These are phyloP conservation scores for Sthenelais limicola DNA, from an alignment of 2,888 invertebrate species.

Conservation along the genomic window DNA sequence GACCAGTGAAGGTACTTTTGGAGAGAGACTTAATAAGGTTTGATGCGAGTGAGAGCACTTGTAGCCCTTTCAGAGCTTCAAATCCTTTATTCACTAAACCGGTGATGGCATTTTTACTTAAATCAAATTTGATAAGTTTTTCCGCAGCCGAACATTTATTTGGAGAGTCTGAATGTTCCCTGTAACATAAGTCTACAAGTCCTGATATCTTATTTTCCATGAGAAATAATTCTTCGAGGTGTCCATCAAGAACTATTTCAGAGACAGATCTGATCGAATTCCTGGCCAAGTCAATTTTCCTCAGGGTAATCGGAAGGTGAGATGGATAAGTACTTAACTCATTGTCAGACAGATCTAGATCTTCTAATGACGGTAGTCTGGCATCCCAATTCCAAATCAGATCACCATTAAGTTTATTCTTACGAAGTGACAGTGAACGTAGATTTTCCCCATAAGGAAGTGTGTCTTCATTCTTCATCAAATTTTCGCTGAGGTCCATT, in stretches of 20 bases:
- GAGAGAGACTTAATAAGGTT: conserved; percentile 30
- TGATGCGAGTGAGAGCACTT: conserved; percentile 37
- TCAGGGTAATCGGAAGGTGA: conserved; percentile 23
- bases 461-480: not conserved
- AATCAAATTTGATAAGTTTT: conserved; percentile 34
- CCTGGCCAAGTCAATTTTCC: conserved; percentile 27
- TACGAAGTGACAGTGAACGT: not conserved
- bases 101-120: conserved; percentile 41
- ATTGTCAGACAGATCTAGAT: conserved; percentile 44
- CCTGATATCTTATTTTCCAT: conserved; percentile 34
- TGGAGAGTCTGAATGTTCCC: not conserved
- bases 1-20: conserved; percentile 15
- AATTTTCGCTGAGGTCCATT: not conserved
- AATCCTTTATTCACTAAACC: conserved; percentile 27
- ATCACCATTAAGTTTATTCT: not conserved
- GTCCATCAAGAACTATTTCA: too few relatives aligned
- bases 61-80: conserved; percentile 17
- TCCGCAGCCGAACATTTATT: not conserved
- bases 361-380: conserved; percentile 18
- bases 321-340: conserved; percentile 21
- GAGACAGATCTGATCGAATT: conserved; percentile 32
- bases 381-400: not conserved
- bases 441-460: not conserved
- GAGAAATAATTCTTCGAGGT: conserved; percentile 39
- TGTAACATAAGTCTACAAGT: conserved; percentile 5